These are phyloP conservation scores for Hipparchia sbordonii DNA, from an alignment of 2,888 invertebrate genomes.

Conservation along the genomic window DNA sequence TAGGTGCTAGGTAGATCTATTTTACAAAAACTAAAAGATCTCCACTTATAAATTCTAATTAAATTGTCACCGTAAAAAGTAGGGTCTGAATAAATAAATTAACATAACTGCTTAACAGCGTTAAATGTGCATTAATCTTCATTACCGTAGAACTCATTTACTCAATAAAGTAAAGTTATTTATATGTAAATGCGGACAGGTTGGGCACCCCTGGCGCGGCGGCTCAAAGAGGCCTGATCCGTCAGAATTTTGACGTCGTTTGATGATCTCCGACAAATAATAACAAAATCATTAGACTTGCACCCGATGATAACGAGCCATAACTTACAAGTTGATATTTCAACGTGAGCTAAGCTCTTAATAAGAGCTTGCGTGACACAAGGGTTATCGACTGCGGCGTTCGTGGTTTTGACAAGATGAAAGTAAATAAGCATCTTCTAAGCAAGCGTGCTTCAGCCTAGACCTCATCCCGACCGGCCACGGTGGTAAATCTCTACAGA, in stretches of 20 bases:
- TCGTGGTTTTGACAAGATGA: no score
- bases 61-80: slow-evolving; percentile 27
- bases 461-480: no score
- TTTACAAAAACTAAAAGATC: neutral
- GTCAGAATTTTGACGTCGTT: slow-evolving; percentile 78
- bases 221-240: slow-evolving; percentile 61
- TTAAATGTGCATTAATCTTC: slow-evolving; percentile 51
- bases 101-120: slow-evolving; percentile 36
- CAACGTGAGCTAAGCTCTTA: no score
- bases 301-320: slow-evolving; percentile 34
- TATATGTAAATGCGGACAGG: slow-evolving; percentile 65
- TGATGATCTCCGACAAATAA: slow-evolving; percentile 78
- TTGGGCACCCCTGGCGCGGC: slow-evolving; percentile 68
- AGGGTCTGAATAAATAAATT: slow-evolving; percentile 28
- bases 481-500: no score
- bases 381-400: no score
- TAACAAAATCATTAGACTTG: slow-evolving; percentile 59
- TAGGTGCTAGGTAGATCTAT: no score
- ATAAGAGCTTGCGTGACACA: no score
- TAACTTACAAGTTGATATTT: slow-evolving; percentile 3
- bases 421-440: no score
- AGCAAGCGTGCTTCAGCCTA: no score
- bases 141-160: slow-evolving; percentile 51
- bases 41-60: slow-evolving; percentile 18
- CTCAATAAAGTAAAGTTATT: slow-evolving; percentile 50